Percentiles rank a stretch among this genome's conserved stretches.
Conservation (phyloP, 1,140 invertebrate genomes). For the Pseudachorutes palmiensis region DNA sequence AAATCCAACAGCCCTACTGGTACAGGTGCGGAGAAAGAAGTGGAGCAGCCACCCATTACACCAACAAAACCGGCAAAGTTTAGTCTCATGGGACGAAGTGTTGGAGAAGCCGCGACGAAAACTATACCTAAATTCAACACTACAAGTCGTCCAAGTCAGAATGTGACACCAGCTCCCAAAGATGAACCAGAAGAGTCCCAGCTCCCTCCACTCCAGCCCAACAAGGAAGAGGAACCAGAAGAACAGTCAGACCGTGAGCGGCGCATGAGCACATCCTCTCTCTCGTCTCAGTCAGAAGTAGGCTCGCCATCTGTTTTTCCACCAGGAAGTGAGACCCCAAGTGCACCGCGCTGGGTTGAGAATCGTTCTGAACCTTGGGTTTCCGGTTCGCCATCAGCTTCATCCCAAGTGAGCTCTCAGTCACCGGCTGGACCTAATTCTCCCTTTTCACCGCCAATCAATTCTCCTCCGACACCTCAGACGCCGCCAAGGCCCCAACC, state of each 20-base stretch:
- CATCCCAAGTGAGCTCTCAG: slow-evolving; percentile 35
- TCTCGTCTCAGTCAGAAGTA: slow-evolving; percentile 33
- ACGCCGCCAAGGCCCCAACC: slow-evolving; percentile 30
- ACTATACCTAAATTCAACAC: not conserved
- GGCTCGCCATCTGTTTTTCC: slow-evolving; percentile 27
- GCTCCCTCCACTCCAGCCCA: slow-evolving; percentile 7
- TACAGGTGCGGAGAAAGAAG: not conserved
- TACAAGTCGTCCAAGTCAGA: not conserved
- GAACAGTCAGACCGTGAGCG: slow-evolving; percentile 7
- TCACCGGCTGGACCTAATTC: slow-evolving; percentile 36
- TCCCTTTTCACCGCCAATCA: slow-evolving; percentile 31
- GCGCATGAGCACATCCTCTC: slow-evolving; percentile 30
- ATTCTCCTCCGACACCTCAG: slow-evolving; percentile 26
- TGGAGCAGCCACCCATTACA: slow-evolving; percentile 16
- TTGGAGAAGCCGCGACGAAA: slow-evolving; percentile 14
- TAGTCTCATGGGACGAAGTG: slow-evolving; percentile 28
- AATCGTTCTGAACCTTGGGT: slow-evolving; percentile 24
- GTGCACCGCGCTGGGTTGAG: slow-evolving; percentile 35
- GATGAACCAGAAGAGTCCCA: not conserved
- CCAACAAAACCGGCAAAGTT: slow-evolving; percentile 19
- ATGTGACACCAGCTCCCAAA: slow-evolving; percentile 3
- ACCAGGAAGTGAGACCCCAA: slow-evolving; percentile 16
- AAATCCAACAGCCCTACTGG: not conserved
- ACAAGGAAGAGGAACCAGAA: not conserved
- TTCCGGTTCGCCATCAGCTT: slow-evolving; percentile 34